Evolutionary conservation across 2,888 invertebrate genomes (phyloP).

Genomic region (Catotricha subobsoleta): DNA sequence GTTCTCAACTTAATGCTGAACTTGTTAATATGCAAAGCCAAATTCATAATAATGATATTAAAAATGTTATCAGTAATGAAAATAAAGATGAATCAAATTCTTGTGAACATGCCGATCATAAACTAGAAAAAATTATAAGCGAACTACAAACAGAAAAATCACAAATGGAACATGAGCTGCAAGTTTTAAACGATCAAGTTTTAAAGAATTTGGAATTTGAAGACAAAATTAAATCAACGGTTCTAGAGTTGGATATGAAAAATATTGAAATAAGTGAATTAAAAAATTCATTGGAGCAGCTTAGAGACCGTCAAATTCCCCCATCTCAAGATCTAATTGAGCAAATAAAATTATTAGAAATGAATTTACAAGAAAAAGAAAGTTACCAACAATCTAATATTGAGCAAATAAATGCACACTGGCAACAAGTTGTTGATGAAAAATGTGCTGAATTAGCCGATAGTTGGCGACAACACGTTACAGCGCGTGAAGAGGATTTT

Average conservation of each 20-base stretch:
- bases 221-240: constrained; percentile 22
- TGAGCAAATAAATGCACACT: constrained; percentile 22
- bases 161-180: constrained; percentile 26
- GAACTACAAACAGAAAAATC: constrained; percentile 19
- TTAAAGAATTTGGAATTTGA: constrained; percentile 22
- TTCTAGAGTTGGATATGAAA: constrained; percentile 24
- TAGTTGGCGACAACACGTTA: constrained; percentile 49
- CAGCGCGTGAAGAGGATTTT: constrained; percentile 44
- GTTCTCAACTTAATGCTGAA: constrained; percentile 27
- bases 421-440: constrained; percentile 41
- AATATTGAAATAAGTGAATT: constrained; percentile 26
- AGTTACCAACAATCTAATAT: constrained; percentile 9
- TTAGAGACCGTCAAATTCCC: constrained; percentile 11
- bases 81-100: constrained; percentile 10
- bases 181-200: constrained; percentile 27
- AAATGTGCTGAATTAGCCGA: constrained; percentile 48
- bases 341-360: not conserved
- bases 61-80: not conserved
- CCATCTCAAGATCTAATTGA: constrained; percentile 11
- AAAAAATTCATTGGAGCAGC: constrained; percentile 18
- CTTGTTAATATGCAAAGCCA: constrained; percentile 9
- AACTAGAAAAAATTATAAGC: constrained; percentile 16
- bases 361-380: not conserved
- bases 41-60: not conserved
- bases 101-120: no score